A percentile compares a stretch with the other conserved stretches of the same genome.
phyloP scores from a whole-genome alignment of 2,113 vertebrate genomes.

The Elephantulus edwardii region DNA sequence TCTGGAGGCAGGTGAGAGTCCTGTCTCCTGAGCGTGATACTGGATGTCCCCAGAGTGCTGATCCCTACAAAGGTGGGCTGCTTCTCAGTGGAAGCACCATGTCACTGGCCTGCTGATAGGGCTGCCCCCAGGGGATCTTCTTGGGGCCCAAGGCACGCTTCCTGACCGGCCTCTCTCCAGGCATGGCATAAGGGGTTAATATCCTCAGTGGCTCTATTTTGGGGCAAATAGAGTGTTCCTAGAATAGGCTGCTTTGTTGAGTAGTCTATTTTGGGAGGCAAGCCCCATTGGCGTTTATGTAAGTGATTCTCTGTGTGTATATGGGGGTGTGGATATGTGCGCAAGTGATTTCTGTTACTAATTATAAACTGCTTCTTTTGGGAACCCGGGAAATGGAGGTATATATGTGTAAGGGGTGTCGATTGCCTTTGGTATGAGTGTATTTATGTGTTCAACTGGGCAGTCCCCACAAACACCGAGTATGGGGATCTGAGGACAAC shows the following conservation, averaged over 20 bases:
- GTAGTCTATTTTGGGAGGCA: slow-evolving; percentile 75
- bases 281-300: slow-evolving; percentile 75
- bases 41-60: not conserved
- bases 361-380: slow-evolving; percentile 71
- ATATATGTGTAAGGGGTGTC: not conserved
- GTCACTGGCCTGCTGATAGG: not conserved
- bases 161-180: slow-evolving; percentile 12
- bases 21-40: not conserved
- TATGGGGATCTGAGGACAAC: not conserved
- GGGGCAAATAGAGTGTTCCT: slow-evolving; percentile 69
- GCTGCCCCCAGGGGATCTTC: not conserved
- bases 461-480: not conserved
- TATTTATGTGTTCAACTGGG: not conserved
- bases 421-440: not conserved
- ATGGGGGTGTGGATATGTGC: slow-evolving; percentile 68
- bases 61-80: not conserved
- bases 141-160: not conserved
- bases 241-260: slow-evolving; percentile 78
- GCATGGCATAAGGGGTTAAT: slow-evolving; percentile 65
- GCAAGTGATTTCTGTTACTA: slow-evolving; percentile 73
- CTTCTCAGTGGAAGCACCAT: not conserved
- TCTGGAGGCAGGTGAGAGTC: slow-evolving; percentile 61
- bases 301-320: slow-evolving; percentile 72
- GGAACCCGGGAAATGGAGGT: slow-evolving; percentile 48
- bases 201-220: slow-evolving; percentile 63